Base-by-base conservation (phyloP, 2,797 vertebrate species). In the Uromys caudimaculatus region DNA sequence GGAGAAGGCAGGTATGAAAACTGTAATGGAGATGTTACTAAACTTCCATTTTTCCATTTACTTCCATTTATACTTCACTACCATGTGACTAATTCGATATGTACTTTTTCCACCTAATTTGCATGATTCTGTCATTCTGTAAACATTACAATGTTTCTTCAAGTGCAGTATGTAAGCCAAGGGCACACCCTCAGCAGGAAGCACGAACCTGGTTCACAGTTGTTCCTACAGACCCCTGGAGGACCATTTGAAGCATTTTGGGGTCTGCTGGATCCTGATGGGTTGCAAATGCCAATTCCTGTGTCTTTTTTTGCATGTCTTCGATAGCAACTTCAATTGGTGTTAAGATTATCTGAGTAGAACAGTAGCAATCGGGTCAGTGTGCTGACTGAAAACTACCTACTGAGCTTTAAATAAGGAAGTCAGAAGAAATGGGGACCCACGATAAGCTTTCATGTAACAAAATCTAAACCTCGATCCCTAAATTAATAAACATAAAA, bases 291-390 rank as follows among this genome's bases (percentile, higher is more conserved):
- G 99, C 99, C 96, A 99, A 75, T 97, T 99, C 99, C 97, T 99
- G 99, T 6, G 99, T 99, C 98, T 99, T 99, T 98, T 99, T 99
- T 98, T 99, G 99, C 99, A 99, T 99, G 98, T 99, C 99, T 98
- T 99, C 99, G 56, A 99, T 99, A 24, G 99, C 99, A 67, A 99
- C 99, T 98, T 99, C 99, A 29, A 99, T 99, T 93, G 99, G 99
- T 0, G 99, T 99, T 98, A 99, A 98, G 98, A 99, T 99, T 92
- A 99, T 99, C 99, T 99, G 95, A 56, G 62, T 89, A 91, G 97
- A 97, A 94, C 14, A 95, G 71, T 0, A 96, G 47, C 17, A 92
- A 86, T 95, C 47, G 93, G 79, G 27, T 83, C 44, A 89, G 10
- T 38, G 17, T 21, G 52, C 4, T 84, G 75, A 58, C 1, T 44